phyloP scores from a whole-genome alignment of 2,888 invertebrate genomes.

The Limnephilus auricula region DNA sequence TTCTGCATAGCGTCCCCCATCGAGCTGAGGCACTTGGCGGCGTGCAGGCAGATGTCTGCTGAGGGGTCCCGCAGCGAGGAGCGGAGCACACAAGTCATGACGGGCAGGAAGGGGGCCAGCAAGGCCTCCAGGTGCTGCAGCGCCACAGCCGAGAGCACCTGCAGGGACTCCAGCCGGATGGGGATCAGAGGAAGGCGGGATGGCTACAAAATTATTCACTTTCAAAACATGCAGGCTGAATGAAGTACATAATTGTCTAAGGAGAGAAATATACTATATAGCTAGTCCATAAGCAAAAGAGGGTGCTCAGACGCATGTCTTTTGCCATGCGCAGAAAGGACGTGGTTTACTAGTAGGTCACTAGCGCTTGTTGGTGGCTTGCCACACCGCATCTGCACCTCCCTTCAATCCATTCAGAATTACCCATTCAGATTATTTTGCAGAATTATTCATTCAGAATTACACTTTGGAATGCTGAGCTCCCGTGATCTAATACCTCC shows the following conservation, averaged over 20 bases:
- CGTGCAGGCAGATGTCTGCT: slow-evolving; percentile 84
- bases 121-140: slow-evolving; percentile 79
- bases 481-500: no score
- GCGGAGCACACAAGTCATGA: slow-evolving; percentile 80
- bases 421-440: no score
- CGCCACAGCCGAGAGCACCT: slow-evolving; percentile 82
- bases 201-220: slow-evolving; percentile 31
- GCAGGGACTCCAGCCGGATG: slow-evolving; percentile 87
- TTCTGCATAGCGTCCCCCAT: slow-evolving; percentile 82
- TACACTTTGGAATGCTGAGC: no score
- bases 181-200: slow-evolving; percentile 77
- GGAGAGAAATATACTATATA: not conserved
- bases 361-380: no score
- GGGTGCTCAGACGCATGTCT: no score
- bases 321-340: no score
- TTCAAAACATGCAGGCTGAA: not conserved
- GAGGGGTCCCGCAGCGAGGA: slow-evolving; percentile 79
- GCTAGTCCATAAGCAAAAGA: no score
- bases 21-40: slow-evolving; percentile 83
- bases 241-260: not conserved
- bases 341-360: no score
- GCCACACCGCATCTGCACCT: no score
- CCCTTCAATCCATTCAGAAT: no score
- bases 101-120: slow-evolving; percentile 77
- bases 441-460: no score